Base-by-base conservation (phyloP, 2,888 invertebrate species). In the Cheilosia scutellata region DNA sequence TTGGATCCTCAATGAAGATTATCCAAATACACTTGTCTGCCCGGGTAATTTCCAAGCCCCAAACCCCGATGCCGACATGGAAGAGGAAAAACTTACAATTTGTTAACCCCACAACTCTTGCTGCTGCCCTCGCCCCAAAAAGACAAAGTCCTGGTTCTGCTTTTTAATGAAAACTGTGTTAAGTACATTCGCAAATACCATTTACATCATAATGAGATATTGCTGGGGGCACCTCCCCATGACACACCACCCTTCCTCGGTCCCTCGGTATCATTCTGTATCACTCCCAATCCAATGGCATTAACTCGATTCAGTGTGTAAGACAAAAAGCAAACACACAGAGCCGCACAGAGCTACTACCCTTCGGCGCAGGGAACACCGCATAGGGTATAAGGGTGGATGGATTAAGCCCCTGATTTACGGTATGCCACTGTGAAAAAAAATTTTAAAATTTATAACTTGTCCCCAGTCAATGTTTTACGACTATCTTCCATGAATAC, bases 401-500 rank as follows among this genome's bases (percentile, higher is more conserved):
- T 57, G 71, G 44, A 58, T 71, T 53, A 71, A 76, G 71, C 49
- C 51, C 53, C 77, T 82, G 77, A 82, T 82, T 82, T 82, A 77
- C 82, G 60, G 72, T 71, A 66, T 87, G 89, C 87, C 87, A 88
- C 80, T 83, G 84, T 87, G 88, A 89, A 88, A 88, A 53, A 49
- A 87, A 88, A 89, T 87, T 88, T 88, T 90, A 76, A 90, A 91
- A 91, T 91, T 91, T 91, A 91, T 91, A 91, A 91, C 91, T 89
- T 90, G 89, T 90, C 91, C 91, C 89, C 90, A 89, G 90, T 91
- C 91, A 91, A 91, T 91, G 91, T 91, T 90, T 91, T 91, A 91
- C 90, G 74, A 78, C 74, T 74, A 74, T 78, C 68, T 74, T 62
- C 55, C 68, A 74, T 83, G 72, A 55, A 72, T 60, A 51, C 70